A percentile compares a stretch with the other conserved stretches of the same genome.
Conservation (phyloP, 1,140 invertebrate species). For the Proctacanthus coquilletti region DNA sequence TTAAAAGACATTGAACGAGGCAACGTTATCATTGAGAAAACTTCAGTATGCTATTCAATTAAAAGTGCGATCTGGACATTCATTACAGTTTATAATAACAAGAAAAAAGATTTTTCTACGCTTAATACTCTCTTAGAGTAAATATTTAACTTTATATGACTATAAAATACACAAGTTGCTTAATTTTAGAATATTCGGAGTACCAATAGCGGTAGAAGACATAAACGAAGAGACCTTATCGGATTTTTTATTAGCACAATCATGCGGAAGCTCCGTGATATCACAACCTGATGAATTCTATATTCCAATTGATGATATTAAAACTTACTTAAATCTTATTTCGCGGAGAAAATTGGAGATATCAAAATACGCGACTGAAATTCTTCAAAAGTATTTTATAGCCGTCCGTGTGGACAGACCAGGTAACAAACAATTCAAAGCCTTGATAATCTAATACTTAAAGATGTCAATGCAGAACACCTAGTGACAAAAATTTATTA, state of each 20-base stretch:
- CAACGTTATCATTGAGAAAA: conserved; percentile 9
- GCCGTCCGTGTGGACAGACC: conserved; percentile 14
- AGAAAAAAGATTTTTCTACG: conserved; percentile 7
- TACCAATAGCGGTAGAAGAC: conserved; percentile 19
- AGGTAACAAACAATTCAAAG: conserved; percentile 9
- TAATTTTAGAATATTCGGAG: conserved; percentile 17
- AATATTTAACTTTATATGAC: conserved; percentile 1
- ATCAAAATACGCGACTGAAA: conserved; percentile 9
- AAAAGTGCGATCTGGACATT: conserved; percentile 18
- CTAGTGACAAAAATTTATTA: too few species aligned
- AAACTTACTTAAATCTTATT: conserved; percentile 11
- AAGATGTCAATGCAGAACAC: too few species aligned
- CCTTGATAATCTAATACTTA: too few species aligned
- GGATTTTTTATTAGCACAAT: conserved; percentile 10
- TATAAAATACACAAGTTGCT: not conserved
- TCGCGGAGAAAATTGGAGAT: conserved; percentile 14
- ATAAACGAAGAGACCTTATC: conserved; percentile 11
- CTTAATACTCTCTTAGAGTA: conserved; percentile 11
- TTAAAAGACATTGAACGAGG: conserved; percentile 15
- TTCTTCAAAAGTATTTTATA: conserved; percentile 22
- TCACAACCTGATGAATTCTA: conserved; percentile 10
- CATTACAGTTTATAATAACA: conserved; percentile 20
- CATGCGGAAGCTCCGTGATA: conserved; percentile 3
- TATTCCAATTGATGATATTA: conserved; percentile 15
- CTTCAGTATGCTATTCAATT: conserved; percentile 10